phyloP scores from a whole-genome alignment of 2,888 invertebrate genomes.

The Clistopyga incitator region DNA sequence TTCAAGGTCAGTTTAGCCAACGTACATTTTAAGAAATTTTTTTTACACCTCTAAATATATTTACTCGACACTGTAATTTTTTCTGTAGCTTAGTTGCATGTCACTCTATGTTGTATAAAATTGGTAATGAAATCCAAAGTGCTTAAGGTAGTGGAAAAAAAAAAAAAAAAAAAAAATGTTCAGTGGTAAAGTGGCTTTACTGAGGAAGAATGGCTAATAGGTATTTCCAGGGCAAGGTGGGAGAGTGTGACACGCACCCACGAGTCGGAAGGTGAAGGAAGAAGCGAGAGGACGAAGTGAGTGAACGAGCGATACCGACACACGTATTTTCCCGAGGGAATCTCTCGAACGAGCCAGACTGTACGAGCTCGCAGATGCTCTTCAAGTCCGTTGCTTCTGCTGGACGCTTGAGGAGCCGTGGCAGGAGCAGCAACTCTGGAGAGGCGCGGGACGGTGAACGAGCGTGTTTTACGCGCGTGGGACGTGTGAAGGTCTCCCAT shows the following conservation, averaged over 20 bases:
- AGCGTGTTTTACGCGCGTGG: constrained; percentile 67
- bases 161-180: no score
- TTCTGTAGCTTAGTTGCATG: no score
- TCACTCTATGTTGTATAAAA: no score
- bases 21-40: no score
- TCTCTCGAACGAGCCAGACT: constrained; percentile 48
- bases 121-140: no score
- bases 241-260: constrained; percentile 62
- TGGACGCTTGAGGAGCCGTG: constrained; percentile 31
- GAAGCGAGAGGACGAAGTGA: constrained; percentile 46
- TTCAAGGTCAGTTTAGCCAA: no score
- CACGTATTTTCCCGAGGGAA: constrained; percentile 57
- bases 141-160: no score
- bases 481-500: constrained; percentile 66
- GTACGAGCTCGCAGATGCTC: constrained; percentile 20
- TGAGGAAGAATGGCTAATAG: not conserved
- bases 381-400: constrained; percentile 25
- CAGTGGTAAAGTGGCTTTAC: no score
- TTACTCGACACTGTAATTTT: no score
- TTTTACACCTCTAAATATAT: no score
- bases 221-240: constrained; percentile 45
- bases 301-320: constrained; percentile 48
- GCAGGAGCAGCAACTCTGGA: constrained; percentile 15
- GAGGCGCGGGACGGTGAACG: constrained; percentile 55
- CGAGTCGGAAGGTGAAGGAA: constrained; percentile 30